Conservation (phyloP, 2,797 vertebrate species). For the Danio choprae region DNA sequence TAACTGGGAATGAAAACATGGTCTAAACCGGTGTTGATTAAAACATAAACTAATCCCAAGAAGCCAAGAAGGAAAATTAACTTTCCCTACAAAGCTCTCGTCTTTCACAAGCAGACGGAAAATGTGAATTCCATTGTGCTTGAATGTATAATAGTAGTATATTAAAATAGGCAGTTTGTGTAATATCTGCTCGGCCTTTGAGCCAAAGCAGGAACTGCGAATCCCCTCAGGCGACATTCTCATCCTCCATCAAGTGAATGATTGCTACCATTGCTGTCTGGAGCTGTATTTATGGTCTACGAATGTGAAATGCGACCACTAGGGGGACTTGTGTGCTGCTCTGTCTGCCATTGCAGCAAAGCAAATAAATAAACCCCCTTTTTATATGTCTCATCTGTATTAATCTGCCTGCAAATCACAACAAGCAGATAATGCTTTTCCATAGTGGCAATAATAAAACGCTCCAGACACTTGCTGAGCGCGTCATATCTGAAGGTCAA, state of each 20-base stretch:
- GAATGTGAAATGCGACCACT: slow-evolving; percentile 51
- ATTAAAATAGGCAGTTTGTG: slow-evolving; percentile 38
- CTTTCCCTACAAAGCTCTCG: not conserved
- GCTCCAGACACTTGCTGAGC: slow-evolving; percentile 38
- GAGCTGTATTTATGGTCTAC: not conserved
- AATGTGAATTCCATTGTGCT: not conserved
- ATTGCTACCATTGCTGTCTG: slow-evolving; percentile 45
- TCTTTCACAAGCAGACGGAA: not conserved
- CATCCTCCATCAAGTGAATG: slow-evolving; percentile 46
- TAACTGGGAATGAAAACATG: slow-evolving; percentile 68
- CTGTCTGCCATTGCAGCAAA: slow-evolving; percentile 42
- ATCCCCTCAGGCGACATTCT: slow-evolving; percentile 18
- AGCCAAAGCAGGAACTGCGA: slow-evolving; percentile 19
- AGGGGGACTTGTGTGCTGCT: slow-evolving; percentile 55
- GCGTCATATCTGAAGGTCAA: slow-evolving; percentile 19
- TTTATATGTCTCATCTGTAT: slow-evolving; percentile 41
- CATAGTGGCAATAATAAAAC: slow-evolving; percentile 37
- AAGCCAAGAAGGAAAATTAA: not conserved
- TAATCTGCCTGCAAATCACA: slow-evolving; percentile 45
- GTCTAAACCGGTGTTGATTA: slow-evolving; percentile 10
- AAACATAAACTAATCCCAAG: slow-evolving; percentile 13
- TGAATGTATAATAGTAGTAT: slow-evolving; percentile 1
- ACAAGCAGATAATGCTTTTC: slow-evolving; percentile 52
- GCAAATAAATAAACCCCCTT: slow-evolving; percentile 31
- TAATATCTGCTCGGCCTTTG: slow-evolving; percentile 38